Percentiles rank a stretch among this genome's conserved stretches.
phyloP scores from a whole-genome alignment of 1,140 invertebrate genomes.

The Drosophila melanica region DNA sequence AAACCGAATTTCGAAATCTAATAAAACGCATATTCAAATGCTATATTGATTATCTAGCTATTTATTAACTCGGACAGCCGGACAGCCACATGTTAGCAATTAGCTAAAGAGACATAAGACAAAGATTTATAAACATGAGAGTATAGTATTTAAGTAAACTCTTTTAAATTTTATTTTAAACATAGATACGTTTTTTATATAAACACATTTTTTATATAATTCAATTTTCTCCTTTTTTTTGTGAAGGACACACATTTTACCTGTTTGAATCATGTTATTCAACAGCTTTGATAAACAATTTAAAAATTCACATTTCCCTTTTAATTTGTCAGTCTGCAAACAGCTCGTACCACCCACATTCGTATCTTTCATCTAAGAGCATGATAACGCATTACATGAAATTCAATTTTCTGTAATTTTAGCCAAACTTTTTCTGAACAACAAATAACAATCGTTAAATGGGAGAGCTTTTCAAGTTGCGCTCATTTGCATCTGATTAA shows the following conservation, averaged over 20 bases:
- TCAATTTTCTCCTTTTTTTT: no score
- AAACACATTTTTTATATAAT: no score
- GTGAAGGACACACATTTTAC: no score
- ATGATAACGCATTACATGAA: constrained; percentile 47
- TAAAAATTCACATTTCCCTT: neutral
- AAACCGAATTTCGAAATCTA: neutral
- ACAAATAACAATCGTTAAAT: constrained; percentile 54
- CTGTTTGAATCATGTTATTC: neutral
- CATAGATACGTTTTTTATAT: no score
- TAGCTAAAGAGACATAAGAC: no score
- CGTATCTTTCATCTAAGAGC: constrained; percentile 22
- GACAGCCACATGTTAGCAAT: no score
- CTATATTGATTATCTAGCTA: neutral
- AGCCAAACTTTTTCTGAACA: constrained; percentile 29
- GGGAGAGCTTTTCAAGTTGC: constrained; percentile 41
- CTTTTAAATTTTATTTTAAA: no score
- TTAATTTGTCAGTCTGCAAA: no score
- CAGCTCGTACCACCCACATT: neutral
- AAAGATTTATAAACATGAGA: no score
- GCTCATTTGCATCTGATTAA: constrained; percentile 71
- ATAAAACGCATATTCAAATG: neutral
- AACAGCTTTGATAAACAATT: constrained; percentile 20
- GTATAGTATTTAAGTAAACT: no score
- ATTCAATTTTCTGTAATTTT: constrained; percentile 60
- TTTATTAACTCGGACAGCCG: neutral